A percentile compares a stretch with the other conserved stretches of the same genome.
phyloP scores from a whole-genome alignment of 1,140 invertebrate genomes.

The Tigriopus japonicus region DNA sequence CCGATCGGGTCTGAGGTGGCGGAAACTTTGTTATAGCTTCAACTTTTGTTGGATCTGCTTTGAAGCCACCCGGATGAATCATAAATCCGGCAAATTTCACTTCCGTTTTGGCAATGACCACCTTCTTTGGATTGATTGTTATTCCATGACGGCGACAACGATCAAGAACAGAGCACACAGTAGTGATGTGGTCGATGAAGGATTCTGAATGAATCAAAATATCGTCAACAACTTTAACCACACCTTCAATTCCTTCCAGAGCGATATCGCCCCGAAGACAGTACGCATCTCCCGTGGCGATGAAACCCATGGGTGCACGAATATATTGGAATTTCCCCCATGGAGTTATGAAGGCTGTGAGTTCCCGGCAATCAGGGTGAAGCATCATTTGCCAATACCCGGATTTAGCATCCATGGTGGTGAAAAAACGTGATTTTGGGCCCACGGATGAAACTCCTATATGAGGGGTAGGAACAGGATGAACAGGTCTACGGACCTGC shows the following conservation, averaged over 20 bases:
- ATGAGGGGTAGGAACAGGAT: constrained; percentile 20
- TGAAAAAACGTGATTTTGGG: constrained; percentile 14
- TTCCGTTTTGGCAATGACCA: too few relatives aligned
- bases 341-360: constrained; percentile 22
- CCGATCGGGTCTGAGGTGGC: too few relatives aligned
- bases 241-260: constrained; percentile 10
- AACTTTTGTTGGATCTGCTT: too few relatives aligned
- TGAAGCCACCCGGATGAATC: too few relatives aligned
- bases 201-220: constrained; percentile 12
- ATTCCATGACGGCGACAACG: too few relatives aligned
- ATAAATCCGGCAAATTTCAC: too few relatives aligned
- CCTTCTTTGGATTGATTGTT: too few relatives aligned
- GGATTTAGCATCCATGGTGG: constrained; percentile 20
- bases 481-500: constrained; percentile 19
- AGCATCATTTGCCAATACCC: constrained; percentile 23
- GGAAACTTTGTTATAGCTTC: too few relatives aligned
- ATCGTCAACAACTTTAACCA: constrained; percentile 15
- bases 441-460: constrained; percentile 13
- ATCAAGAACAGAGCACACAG: too few relatives aligned
- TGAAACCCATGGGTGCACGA: constrained; percentile 17
- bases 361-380: constrained; percentile 17
- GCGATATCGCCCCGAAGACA: constrained; percentile 17
- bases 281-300: constrained; percentile 20
- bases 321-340: constrained; percentile 17
- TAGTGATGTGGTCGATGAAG: background rate